Evolutionary conservation across 1,140 invertebrate species (phyloP).

Genomic region (Bombus soroeensis): DNA sequence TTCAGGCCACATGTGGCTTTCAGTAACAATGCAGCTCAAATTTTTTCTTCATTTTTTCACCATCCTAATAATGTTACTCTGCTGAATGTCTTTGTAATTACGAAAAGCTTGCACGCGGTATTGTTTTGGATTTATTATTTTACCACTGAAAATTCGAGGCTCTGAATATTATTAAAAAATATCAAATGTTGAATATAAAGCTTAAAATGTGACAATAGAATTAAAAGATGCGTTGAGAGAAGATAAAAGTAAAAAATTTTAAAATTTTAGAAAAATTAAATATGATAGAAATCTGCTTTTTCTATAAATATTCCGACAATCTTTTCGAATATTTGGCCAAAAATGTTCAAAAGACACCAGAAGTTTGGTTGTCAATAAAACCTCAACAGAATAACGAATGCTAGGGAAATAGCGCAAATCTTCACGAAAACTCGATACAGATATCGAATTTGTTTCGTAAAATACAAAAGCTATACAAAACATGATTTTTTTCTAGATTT

Average conservation of each 20-base stretch:
- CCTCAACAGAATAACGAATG: neutral
- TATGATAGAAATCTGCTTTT: neutral
- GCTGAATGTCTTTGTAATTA: neutral
- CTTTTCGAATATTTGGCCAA: no score
- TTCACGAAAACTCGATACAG: no score
- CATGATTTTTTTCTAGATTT: neutral
- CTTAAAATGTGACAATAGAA: no score
- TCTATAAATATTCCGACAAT: no score
- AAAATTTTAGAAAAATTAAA: neutral
- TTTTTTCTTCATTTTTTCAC: neutral
- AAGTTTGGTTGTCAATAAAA: neutral
- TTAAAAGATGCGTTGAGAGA: neutral
- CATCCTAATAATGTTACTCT: neutral
- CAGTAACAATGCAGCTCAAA: neutral
- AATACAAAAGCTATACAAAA: neutral
- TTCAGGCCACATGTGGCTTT: neutral
- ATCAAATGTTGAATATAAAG: neutral
- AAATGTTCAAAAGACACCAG: neutral
- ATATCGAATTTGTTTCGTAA: no score
- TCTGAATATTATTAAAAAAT: neutral
- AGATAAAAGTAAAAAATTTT: neutral
- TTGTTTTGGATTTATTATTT: neutral
- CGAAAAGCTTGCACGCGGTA: neutral
- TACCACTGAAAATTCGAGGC: neutral
- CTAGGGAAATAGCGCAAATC: no score